Percentiles rank a stretch among this genome's conserved stretches.
These are phyloP conservation scores for Dione vanillae DNA, from an alignment of 2,888 invertebrate genomes.

Conservation along the genomic window DNA sequence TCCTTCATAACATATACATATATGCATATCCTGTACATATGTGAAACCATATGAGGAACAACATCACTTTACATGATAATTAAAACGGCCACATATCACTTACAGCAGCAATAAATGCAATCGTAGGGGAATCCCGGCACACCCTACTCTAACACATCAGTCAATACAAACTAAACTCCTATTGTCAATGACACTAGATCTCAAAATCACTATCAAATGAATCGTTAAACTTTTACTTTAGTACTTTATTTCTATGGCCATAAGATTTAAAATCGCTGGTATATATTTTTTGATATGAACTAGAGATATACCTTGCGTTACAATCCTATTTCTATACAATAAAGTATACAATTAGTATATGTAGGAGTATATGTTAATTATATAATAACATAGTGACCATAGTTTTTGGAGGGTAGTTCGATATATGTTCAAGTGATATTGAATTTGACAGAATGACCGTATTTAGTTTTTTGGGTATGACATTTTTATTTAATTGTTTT, in stretches of 20 bases:
- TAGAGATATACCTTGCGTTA: not conserved
- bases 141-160: not conserved
- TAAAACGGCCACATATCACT: conserved; percentile 42
- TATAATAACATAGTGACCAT: conserved; percentile 54
- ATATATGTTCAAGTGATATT: conserved; percentile 40
- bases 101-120: conserved; percentile 43
- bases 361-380: conserved; percentile 19
- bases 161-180: conserved; percentile 25
- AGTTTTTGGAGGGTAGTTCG: conserved; percentile 47
- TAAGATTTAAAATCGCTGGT: conserved; percentile 12
- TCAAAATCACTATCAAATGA: conserved; percentile 25
- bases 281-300: not conserved
- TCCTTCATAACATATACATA: no score
- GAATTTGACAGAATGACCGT: not conserved
- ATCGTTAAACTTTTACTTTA: no score
- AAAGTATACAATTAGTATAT: conserved; percentile 6
- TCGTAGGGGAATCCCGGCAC: conserved; percentile 40
- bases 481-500: no score
- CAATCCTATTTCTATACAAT: not conserved
- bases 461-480: no score
- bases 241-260: not conserved
- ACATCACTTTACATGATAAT: conserved; percentile 40
- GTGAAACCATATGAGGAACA: conserved; percentile 12
- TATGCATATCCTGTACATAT: no score
- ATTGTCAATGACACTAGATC: conserved; percentile 14